These are phyloP conservation scores for Poeciliopsis turrubarensis DNA, from an alignment of 2,113 vertebrate species.

Conservation along the genomic window DNA sequence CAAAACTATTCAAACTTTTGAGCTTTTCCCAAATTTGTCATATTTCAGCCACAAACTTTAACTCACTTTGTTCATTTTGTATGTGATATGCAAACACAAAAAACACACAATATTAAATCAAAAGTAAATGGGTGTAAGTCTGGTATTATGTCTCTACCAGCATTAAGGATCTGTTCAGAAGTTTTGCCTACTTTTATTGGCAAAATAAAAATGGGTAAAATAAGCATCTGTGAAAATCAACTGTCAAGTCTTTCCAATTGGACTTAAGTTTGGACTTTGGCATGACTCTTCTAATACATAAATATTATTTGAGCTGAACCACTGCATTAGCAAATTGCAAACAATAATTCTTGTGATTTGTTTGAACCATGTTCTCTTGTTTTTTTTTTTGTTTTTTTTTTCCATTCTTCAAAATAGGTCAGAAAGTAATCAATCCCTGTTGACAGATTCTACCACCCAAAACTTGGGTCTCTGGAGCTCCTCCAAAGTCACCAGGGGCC, in stretches of 20 bases:
- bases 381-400: not conserved
- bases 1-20: not conserved
- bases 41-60: not conserved
- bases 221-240: not conserved
- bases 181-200: not conserved
- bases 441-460: no score
- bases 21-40: not conserved
- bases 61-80: not conserved
- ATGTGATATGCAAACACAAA: not conserved
- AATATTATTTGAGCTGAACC: not conserved
- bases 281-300: not conserved
- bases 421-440: no score
- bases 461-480: not conserved
- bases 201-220: not conserved
- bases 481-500: not conserved
- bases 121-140: not conserved
- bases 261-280: not conserved
- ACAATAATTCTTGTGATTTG: not conserved
- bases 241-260: not conserved
- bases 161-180: not conserved
- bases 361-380: not conserved
- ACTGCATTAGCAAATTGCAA: not conserved
- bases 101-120: not conserved
- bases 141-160: not conserved
- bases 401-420: no score